A percentile compares a stretch with the other conserved stretches of the same genome.
Evolutionary conservation across 2,113 vertebrate genomes (phyloP).

Genomic region (Cygnus atratus): DNA sequence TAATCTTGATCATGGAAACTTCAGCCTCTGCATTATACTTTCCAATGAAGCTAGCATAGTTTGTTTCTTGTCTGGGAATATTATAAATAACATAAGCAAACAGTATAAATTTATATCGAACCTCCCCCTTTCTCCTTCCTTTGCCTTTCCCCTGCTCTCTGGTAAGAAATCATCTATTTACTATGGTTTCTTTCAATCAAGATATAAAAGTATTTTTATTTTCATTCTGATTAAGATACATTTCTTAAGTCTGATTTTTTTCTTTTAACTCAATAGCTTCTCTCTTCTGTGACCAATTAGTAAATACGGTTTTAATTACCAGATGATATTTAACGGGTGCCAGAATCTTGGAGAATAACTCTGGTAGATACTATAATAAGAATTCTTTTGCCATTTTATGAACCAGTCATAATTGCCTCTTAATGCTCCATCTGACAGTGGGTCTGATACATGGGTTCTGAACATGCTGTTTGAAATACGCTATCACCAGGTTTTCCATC

Average conservation of each 20-base stretch:
- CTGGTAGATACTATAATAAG: background rate
- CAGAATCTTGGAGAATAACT: background rate
- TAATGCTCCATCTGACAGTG: background rate
- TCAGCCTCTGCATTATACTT: conserved; percentile 50
- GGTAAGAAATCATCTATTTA: background rate
- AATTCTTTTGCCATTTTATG: background rate
- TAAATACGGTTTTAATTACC: background rate
- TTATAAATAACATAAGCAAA: conserved; percentile 23
- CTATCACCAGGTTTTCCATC: background rate
- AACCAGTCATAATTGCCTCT: background rate
- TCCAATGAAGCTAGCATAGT: conserved; percentile 38
- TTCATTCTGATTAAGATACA: background rate
- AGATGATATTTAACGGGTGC: background rate
- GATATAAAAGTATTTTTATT: background rate
- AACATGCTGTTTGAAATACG: background rate
- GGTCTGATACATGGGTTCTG: background rate
- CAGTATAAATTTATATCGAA: background rate
- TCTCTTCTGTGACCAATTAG: background rate
- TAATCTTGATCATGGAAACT: conserved; percentile 30
- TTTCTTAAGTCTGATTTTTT: background rate
- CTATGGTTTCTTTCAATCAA: background rate
- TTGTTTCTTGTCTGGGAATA: conserved; percentile 23
- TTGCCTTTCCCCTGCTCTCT: background rate
- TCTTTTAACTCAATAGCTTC: background rate
- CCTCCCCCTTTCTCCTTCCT: background rate